phyloP scores from a whole-genome alignment of 2,888 invertebrate genomes.

The Hydrotaea diabolus region DNA sequence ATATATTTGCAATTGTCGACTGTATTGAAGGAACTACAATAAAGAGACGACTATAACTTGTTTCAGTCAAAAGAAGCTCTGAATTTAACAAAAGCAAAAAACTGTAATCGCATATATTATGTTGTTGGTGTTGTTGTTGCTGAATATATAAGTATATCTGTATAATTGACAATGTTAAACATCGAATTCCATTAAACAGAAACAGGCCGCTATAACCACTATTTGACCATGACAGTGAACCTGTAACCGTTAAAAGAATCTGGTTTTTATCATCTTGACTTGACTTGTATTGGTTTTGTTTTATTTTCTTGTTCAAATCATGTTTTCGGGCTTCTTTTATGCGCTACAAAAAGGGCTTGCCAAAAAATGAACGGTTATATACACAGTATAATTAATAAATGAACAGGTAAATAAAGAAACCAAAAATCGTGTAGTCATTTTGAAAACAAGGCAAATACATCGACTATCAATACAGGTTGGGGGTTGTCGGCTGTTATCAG shows the following conservation, averaged over 20 bases:
- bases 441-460: background rate
- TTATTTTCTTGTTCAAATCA: background rate
- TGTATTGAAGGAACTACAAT: background rate
- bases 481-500: background rate
- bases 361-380: constrained; percentile 8
- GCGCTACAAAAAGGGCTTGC: constrained; percentile 45
- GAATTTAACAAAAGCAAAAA: background rate
- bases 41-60: background rate
- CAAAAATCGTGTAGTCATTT: too few relatives aligned
- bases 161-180: too few relatives aligned
- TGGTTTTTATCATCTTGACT: background rate
- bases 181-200: background rate
- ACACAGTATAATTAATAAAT: background rate
- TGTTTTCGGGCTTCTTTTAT: constrained; percentile 28
- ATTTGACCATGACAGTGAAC: constrained; percentile 59
- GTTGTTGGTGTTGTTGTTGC: background rate
- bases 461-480: background rate
- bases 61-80: background rate
- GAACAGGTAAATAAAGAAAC: background rate
- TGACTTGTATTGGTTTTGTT: background rate
- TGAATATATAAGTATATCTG: background rate
- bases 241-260: constrained; percentile 33
- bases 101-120: background rate
- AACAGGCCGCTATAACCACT: too few relatives aligned
- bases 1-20: background rate